Conservation (phyloP, 1,140 invertebrate species). For the Batillaria attramentaria region DNA sequence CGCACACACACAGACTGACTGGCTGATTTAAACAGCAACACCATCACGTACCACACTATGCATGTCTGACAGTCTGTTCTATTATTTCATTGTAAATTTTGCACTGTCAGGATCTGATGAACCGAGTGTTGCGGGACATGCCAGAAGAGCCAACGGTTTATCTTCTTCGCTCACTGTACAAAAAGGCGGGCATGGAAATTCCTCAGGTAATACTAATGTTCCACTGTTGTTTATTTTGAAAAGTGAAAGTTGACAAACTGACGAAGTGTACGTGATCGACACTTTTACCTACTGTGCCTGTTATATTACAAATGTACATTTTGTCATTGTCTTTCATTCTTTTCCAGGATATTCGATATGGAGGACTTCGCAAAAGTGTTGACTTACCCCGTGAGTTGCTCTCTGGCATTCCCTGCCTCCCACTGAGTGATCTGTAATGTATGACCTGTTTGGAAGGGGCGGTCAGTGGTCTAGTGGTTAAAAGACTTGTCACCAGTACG, state of each 20-base stretch:
- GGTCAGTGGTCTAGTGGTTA: too few relatives aligned
- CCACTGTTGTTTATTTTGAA: neutral
- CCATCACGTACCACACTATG: neutral
- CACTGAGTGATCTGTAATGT: neutral
- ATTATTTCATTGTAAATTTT: conserved; percentile 34
- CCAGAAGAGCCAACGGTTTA: conserved; percentile 67
- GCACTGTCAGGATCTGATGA: conserved; percentile 69
- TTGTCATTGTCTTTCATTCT: neutral
- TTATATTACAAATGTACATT: neutral
- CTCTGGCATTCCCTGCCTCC: neutral
- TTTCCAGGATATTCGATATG: conserved; percentile 44
- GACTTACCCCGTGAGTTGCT: neutral
- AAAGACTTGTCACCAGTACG: too few relatives aligned
- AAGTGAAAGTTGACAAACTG: neutral
- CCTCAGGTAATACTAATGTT: conserved; percentile 52
- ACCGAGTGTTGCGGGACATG: conserved; percentile 64
- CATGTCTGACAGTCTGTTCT: neutral
- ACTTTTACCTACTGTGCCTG: neutral
- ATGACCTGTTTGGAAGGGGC: neutral
- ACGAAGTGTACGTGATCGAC: neutral
- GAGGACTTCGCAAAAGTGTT: conserved; percentile 41
- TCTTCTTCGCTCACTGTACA: conserved; percentile 60
- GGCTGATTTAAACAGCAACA: neutral
- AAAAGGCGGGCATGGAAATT: conserved; percentile 61
- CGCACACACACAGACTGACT: neutral